A percentile compares a stretch with the other conserved stretches of the same genome.
Conservation (phyloP, 2,113 vertebrate genomes). For the Cephalophus harveyi region DNA sequence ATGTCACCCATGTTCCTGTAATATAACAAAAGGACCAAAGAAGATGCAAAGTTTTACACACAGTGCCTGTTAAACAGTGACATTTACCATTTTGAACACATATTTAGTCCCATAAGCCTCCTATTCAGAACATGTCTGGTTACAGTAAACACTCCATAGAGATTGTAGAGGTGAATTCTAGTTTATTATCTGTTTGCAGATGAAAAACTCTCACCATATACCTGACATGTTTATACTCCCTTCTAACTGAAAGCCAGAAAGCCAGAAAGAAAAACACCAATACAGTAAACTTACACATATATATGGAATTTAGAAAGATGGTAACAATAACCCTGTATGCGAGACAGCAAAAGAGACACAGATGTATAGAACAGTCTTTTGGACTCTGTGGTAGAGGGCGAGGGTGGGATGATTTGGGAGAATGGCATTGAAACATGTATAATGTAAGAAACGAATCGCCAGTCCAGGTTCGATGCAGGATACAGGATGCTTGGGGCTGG, state of each 20-base stretch:
- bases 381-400: too few relatives aligned
- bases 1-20: neutral
- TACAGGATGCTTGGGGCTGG: too few relatives aligned
- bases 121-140: neutral
- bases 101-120: neutral
- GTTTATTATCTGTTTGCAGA: neutral
- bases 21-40: neutral
- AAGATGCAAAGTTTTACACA: neutral
- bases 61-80: neutral
- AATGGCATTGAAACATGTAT: too few relatives aligned
- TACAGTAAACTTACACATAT: too few relatives aligned
- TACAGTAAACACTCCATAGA: neutral
- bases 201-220: neutral
- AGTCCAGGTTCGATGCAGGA: too few relatives aligned
- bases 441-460: fast-evolving
- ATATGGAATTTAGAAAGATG: too few relatives aligned
- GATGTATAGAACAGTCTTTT: too few relatives aligned
- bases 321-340: too few relatives aligned
- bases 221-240: neutral
- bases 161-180: neutral
- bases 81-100: neutral
- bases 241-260: neutral
- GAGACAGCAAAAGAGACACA: too few relatives aligned
- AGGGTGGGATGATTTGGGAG: too few relatives aligned
- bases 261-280: too few relatives aligned